Evolutionary conservation across 2,113 vertebrate genomes (phyloP).

Genomic region (Gallinago undulata): DNA sequence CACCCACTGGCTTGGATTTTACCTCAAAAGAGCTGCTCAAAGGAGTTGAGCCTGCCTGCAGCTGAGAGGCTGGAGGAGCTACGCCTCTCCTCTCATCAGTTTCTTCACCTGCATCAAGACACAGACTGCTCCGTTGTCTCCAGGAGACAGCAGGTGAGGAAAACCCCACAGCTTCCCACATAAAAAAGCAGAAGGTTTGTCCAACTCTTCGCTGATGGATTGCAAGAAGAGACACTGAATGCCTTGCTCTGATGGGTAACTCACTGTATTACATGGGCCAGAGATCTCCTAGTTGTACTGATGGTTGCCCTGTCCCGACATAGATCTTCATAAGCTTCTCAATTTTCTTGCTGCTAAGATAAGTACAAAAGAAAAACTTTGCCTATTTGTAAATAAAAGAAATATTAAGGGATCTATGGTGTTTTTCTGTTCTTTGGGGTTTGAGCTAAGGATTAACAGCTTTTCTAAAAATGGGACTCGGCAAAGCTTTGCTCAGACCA

Average conservation of each 20-base stretch:
- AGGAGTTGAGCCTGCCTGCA: background rate
- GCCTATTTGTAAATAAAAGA: conserved; percentile 23
- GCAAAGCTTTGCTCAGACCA: background rate
- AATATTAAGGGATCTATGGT: background rate
- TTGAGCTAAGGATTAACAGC: background rate
- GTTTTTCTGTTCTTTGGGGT: background rate
- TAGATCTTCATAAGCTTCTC: background rate
- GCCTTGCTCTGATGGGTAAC: background rate
- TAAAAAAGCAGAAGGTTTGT: background rate
- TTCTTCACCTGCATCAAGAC: background rate
- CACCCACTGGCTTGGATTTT: background rate
- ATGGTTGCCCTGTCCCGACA: background rate
- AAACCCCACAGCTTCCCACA: background rate
- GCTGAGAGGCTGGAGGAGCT: background rate
- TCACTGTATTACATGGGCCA: background rate
- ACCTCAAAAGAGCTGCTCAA: background rate
- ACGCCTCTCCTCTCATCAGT: background rate
- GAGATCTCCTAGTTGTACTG: background rate
- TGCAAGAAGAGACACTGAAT: background rate
- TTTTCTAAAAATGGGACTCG: background rate
- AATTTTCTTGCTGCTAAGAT: conserved; percentile 19
- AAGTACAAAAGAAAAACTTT: background rate
- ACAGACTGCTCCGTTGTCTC: background rate
- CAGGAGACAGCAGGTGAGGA: background rate
- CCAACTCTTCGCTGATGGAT: background rate